phyloP scores from a whole-genome alignment of 30 jellyfish, hydroid and myxozoan genomes.

The Turritopsis dohrnii region DNA sequence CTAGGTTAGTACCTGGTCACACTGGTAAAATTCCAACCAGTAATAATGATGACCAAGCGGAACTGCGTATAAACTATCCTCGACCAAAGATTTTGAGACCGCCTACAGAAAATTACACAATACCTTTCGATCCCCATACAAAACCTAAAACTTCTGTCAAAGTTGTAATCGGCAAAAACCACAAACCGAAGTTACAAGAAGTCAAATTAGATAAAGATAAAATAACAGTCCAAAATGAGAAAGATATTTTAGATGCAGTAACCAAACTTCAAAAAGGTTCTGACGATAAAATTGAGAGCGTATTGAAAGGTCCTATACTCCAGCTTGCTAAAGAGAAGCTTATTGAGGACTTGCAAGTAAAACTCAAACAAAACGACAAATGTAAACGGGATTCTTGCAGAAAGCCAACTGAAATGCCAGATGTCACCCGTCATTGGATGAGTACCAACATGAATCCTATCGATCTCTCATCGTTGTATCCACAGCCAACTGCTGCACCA shows the following conservation, averaged over 20 bases:
- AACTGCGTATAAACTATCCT: conserved; percentile 26
- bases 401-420: background rate
- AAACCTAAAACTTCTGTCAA: conserved; percentile 18
- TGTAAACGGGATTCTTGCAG: conserved; percentile 22
- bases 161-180: conserved; percentile 11
- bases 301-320: conserved; percentile 24
- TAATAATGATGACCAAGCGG: background rate
- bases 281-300: conserved; percentile 18
- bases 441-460: background rate
- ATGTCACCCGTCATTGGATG: background rate
- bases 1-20: conserved; percentile 4
- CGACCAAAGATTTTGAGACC: conserved; percentile 26
- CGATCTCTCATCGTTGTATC: conserved; percentile 23
- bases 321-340: conserved; percentile 21
- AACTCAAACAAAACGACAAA: conserved; percentile 7
- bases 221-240: background rate
- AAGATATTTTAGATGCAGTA: conserved; percentile 22
- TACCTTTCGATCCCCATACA: conserved; percentile 23
- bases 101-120: background rate
- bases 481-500: conserved; percentile 1
- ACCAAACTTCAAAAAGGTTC: conserved; percentile 17
- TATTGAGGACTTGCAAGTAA: conserved; percentile 24
- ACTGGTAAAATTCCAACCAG: background rate
- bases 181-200: conserved; percentile 13
- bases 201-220: conserved; percentile 7